Evolutionary conservation across 1,140 invertebrate species (phyloP).

Genomic region (Chymomyza costata): DNA sequence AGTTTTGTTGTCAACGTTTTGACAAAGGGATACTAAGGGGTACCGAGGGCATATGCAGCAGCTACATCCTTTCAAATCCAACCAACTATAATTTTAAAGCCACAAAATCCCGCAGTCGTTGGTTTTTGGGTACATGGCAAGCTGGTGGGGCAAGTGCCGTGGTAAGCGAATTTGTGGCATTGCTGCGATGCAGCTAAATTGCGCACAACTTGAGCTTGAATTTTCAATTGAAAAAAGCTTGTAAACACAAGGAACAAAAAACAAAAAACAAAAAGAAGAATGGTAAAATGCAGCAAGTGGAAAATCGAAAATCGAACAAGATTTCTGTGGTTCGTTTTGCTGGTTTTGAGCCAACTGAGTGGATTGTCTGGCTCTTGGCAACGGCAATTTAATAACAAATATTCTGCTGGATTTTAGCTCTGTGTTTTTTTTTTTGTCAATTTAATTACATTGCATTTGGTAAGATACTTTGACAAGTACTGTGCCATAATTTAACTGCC

Average conservation of each 20-base stretch:
- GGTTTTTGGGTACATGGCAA: background rate
- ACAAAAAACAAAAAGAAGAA: constrained; percentile 7
- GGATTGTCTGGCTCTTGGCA: too few species aligned
- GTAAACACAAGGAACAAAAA: constrained; percentile 32
- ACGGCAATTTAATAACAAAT: background rate
- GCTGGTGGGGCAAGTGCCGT: constrained; percentile 17
- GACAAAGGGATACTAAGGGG: too few species aligned
- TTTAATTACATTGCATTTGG: constrained; percentile 46
- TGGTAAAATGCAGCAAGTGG: constrained; percentile 34
- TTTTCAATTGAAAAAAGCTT: constrained; percentile 40
- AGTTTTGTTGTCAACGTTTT: too few species aligned
- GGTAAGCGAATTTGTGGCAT: constrained; percentile 49
- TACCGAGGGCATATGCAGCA: constrained; percentile 5
- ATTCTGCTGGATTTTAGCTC: too few species aligned
- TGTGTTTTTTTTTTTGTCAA: too few species aligned
- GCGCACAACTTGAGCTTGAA: constrained; percentile 51
- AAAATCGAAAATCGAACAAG: constrained; percentile 46
- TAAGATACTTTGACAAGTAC: constrained; percentile 1
- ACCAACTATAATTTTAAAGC: constrained; percentile 68
- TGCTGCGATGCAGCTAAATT: constrained; percentile 42
- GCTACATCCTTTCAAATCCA: constrained; percentile 46
- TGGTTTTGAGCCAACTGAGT: constrained; percentile 7
- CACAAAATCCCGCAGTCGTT: constrained; percentile 34
- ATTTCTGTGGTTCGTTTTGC: background rate
- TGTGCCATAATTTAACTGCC: constrained; percentile 25